A percentile compares a stretch with the other conserved stretches of the same genome.
phyloP scores from a whole-genome alignment of 2,113 vertebrate species.

The Carassius gibelio region DNA sequence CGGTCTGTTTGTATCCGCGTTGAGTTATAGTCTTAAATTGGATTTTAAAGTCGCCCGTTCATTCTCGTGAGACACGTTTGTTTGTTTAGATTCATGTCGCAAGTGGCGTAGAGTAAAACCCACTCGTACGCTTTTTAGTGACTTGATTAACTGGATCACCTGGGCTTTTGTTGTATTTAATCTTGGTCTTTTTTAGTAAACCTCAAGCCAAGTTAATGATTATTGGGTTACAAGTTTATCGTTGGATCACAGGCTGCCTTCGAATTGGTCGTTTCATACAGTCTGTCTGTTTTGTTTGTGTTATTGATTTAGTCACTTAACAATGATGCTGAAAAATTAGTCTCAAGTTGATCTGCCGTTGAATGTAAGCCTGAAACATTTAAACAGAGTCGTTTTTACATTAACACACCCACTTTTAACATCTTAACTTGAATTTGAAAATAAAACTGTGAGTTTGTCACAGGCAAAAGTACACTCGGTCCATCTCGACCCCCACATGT shows the following conservation, averaged over 20 bases:
- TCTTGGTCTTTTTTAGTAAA: not conserved
- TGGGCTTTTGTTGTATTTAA: not conserved
- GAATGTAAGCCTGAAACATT: not conserved
- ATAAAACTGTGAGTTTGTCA: not conserved
- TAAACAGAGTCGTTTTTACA: not conserved
- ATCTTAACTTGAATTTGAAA: not conserved
- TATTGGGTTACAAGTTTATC: slow-evolving; percentile 67
- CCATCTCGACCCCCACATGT: slow-evolving; percentile 67
- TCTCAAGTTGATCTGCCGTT: not conserved
- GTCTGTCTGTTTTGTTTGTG: slow-evolving; percentile 20
- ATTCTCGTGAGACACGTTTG: not conserved
- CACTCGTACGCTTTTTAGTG: not conserved
- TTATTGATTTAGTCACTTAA: not conserved
- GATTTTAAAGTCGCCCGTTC: not conserved
- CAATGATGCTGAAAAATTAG: not conserved
- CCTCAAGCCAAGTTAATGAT: slow-evolving; percentile 47
- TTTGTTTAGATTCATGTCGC: not conserved
- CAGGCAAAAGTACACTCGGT: slow-evolving; percentile 67
- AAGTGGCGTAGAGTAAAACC: not conserved
- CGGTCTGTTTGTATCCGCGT: not conserved
- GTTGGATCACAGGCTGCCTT: slow-evolving; percentile 70
- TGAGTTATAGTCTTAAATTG: not conserved
- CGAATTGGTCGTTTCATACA: slow-evolving; percentile 55
- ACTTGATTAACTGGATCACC: not conserved
- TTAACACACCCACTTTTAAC: not conserved